Evolutionary conservation across 2,888 invertebrate genomes (phyloP).

Genomic region (Amphipoea lucens): DNA sequence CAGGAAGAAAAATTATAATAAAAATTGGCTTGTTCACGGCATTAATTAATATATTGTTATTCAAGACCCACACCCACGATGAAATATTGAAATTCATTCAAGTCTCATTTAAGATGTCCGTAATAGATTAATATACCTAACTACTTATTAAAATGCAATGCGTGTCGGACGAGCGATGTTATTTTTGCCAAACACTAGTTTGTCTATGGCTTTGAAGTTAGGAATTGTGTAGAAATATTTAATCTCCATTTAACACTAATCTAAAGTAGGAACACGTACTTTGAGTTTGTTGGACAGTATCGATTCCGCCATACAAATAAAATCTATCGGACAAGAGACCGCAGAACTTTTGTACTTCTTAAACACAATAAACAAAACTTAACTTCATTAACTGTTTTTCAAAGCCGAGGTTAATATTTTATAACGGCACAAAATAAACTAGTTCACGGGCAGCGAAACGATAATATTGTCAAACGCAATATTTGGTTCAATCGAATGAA

Average conservation of each 20-base stretch:
- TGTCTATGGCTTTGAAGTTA: constrained; percentile 14
- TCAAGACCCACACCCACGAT: constrained; percentile 2
- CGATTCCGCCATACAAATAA: neutral
- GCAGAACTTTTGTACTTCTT: neutral
- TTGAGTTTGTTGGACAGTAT: constrained; percentile 5
- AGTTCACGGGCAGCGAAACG: constrained; percentile 14
- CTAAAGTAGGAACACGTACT: constrained; percentile 14
- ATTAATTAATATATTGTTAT: neutral
- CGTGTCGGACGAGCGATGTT: neutral
- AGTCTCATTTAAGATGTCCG: neutral
- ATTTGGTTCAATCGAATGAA: constrained; percentile 48
- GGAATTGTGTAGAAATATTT: constrained; percentile 9
- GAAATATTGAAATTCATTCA: constrained; percentile 22
- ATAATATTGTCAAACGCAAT: constrained; percentile 40
- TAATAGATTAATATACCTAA: neutral
- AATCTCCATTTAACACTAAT: constrained; percentile 11
- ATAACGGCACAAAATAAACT: constrained; percentile 31
- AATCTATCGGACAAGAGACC: neutral
- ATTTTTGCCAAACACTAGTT: constrained; percentile 12
- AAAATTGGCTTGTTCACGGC: neutral
- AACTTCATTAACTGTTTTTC: constrained; percentile 1
- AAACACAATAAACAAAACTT: neutral
- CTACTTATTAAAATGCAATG: constrained; percentile 15
- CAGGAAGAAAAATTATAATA: neutral
- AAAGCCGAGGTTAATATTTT: constrained; percentile 24